Base-by-base conservation (phyloP, 2,888 invertebrate genomes). In the Phymatocera aterrima region DNA sequence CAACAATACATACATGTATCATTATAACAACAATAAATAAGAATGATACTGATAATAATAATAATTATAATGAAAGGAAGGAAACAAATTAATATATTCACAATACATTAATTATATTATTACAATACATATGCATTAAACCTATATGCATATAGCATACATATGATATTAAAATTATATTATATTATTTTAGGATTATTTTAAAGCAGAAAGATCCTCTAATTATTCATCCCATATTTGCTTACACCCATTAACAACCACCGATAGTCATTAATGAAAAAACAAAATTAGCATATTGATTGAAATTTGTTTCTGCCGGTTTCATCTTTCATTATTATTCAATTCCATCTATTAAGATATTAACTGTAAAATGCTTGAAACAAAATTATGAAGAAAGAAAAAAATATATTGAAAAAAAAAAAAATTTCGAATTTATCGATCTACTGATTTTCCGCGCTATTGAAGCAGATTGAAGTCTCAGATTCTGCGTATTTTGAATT, bases 281-380 rank as follows among this genome's bases (percentile, higher is more conserved):
- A 10, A 43, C n/a, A n/a, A n/a, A n/a, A n/a, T 43, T 43, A 8
- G 43, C 6, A 82, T 84, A 81, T 80, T 84, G 81, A 84, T 85
- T n/a, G n/a, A n/a, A n/a, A n/a, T n/a, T 82, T 81, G 83, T 81
- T 84, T 86, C 85, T 87, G 84, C 83, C 85, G 84, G 85, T 87
- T 83, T 87, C 86, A 85, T 87, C 84, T 84, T 82, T 84, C 83
- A 84, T 80, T 84, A 85, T 80, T 86, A 86, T 15, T 2, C 80
- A 84, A 85, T 80, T 86, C 86, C 83, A 84, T 85, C 83, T 83
- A 84, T 84, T 84, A 85, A 81, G 83, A 83, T 83, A 82, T 83
- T 84, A 83, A 86, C 82, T 88, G 86, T 87, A 85, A 85, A 85
- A 85, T 80, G 80, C 84, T 80, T 82, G 83, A 84, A 83, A 79